Evolutionary conservation across 2,888 invertebrate genomes (phyloP), one percentile per base, ranked within the genome.

Genomic region (Eretmocerus hayati): DNA sequence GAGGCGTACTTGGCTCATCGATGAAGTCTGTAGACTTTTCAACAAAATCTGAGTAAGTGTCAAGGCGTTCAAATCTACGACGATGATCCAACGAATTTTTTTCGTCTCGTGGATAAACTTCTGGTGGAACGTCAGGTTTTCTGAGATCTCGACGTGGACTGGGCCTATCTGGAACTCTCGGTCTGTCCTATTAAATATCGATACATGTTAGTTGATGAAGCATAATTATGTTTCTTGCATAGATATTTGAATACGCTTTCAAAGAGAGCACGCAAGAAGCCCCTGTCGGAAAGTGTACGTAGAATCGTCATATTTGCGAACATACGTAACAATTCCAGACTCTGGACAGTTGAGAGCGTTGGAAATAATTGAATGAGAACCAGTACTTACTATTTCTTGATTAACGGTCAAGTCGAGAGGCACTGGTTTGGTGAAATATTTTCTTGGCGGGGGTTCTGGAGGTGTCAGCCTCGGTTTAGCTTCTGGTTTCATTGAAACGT

Each of bases 381-480:
- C n/a, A n/a, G n/a, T n/a, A n/a, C 13, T 30, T 30, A 19, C 18
- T 26, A 38, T 36, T 5, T 32, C 15, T 19, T 47, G 41, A 36
- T 18, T 33, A 3, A 41, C 36, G 20, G 44, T 54, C 8, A 58
- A 44, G 47, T 59, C 59, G 3, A 58, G 40, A n/a, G 61, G 59
- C 41, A 61, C 51, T 18, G 61, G 60, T 38, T 69, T 68, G 20
- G 68, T 61, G 40, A 67, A 61, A 51, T 65, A 74, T 47, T 75
- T 76, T 2, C 77, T 72, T 4, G 75, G 76, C 8, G 75, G 73
- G 2, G 77, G 76, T 50, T 75, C 74, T 8, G 69, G 67, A 11
- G 72, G 71, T 4, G 72, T 69, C 4, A 62, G 58, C 41, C 74
- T 62, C 19, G 61, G 66, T 22, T 71, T 74, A 1, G 69, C 71